A percentile compares a stretch with the other conserved stretches of the same genome.
Conservation (phyloP, 1,140 invertebrate species). For the Eurosta solidaginis region DNA sequence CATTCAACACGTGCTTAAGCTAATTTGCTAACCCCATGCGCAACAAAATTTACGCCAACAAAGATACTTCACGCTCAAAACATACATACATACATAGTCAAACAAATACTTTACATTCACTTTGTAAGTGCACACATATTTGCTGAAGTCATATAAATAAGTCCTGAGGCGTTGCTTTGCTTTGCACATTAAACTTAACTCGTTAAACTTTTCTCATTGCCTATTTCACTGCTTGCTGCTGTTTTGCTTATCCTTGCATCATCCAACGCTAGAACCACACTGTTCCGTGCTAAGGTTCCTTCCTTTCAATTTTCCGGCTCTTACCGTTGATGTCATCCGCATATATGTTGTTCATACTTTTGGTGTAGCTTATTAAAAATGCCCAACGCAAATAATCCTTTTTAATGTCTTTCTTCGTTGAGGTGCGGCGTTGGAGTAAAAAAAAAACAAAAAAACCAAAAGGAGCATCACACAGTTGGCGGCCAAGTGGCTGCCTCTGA, state of each 20-base stretch:
- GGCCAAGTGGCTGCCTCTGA: neutral
- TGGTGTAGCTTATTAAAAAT: constrained; percentile 13
- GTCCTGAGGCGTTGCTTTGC: neutral
- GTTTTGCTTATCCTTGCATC: neutral
- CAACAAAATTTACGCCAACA: neutral
- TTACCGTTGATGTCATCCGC: neutral
- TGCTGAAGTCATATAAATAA: neutral
- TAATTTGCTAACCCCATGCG: constrained; percentile 12
- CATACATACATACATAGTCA: neutral
- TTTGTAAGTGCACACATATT: neutral
- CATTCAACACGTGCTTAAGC: constrained; percentile 18
- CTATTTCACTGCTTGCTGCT: neutral
- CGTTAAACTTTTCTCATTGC: neutral
- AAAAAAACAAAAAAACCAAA: too few relatives aligned
- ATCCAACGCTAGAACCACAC: too few relatives aligned
- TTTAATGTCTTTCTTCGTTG: neutral
- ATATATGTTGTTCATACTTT: neutral
- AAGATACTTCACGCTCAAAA: too few relatives aligned
- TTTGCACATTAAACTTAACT: neutral
- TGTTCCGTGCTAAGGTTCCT: too few relatives aligned
- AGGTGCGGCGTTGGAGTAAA: neutral
- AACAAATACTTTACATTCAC: too few relatives aligned
- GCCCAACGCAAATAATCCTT: constrained; percentile 23
- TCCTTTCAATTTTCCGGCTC: neutral
- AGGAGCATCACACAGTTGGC: neutral